phyloP scores from a whole-genome alignment of 2,888 invertebrate species.

The Seladonia tumulorum region DNA sequence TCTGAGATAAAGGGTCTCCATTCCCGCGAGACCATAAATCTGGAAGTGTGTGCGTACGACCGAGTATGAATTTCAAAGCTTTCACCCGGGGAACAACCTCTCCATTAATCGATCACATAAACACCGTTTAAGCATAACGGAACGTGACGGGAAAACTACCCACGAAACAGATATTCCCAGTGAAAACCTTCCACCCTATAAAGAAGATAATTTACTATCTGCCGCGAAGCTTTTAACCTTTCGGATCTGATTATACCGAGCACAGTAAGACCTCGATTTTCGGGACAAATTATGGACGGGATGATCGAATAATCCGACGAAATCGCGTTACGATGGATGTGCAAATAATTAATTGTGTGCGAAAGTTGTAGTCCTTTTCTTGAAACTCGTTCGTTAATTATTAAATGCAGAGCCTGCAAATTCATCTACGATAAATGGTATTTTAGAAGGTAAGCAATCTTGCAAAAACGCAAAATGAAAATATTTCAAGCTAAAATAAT shows the following conservation, averaged over 20 bases:
- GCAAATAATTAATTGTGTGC: background rate
- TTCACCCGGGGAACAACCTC: conserved; percentile 19
- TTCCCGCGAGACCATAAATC: conserved; percentile 51
- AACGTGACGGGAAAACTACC: conserved; percentile 14
- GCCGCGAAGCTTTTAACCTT: conserved; percentile 15
- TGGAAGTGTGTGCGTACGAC: conserved; percentile 37
- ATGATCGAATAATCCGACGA: background rate
- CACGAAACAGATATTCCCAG: background rate
- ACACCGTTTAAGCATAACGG: conserved; percentile 27
- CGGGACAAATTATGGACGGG: background rate
- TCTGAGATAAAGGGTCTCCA: conserved; percentile 44
- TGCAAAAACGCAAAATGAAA: too few species aligned
- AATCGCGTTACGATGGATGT: background rate
- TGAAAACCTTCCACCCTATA: background rate
- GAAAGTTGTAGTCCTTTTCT: background rate
- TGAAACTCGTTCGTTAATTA: background rate
- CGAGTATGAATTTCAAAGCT: conserved; percentile 54
- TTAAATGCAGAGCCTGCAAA: too few species aligned
- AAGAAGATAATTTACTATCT: background rate
- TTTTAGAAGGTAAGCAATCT: too few species aligned
- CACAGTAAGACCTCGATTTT: background rate
- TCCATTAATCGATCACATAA: conserved; percentile 35
- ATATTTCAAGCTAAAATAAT: too few species aligned
- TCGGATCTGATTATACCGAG: background rate
- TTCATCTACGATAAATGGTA: too few species aligned